A percentile compares a stretch with the other conserved stretches of the same genome.
These are phyloP conservation scores for Notospermus geniculatus DNA, from an alignment of 1,140 invertebrate species.

Conservation along the genomic window DNA sequence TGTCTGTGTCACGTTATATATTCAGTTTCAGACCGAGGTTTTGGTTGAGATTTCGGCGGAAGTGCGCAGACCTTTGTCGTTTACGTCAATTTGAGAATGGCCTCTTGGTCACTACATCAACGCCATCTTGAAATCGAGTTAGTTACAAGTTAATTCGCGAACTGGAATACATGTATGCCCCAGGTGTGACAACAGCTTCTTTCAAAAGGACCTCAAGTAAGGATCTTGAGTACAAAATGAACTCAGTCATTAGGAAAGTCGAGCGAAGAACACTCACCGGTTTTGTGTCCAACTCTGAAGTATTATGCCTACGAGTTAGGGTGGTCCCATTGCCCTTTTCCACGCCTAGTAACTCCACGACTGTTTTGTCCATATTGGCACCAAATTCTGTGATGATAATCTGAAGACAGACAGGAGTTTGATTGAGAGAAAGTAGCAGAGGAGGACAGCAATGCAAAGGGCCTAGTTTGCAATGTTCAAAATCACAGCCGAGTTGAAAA, in stretches of 20 bases:
- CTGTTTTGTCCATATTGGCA: conserved; percentile 67
- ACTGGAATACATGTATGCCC: background rate
- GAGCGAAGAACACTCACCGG: conserved; percentile 32
- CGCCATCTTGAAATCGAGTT: too few relatives aligned
- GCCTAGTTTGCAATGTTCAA: too few relatives aligned
- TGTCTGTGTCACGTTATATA: too few relatives aligned
- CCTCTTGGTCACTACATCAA: too few relatives aligned
- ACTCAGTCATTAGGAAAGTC: background rate
- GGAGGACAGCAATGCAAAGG: too few relatives aligned
- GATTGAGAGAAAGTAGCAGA: conserved; percentile 14
- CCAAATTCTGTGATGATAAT: conserved; percentile 65
- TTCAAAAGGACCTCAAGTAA: background rate
- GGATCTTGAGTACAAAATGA: background rate
- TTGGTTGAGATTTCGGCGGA: too few relatives aligned
- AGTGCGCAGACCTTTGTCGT: too few relatives aligned
- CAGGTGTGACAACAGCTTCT: background rate
- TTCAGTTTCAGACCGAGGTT: too few relatives aligned
- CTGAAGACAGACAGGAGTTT: conserved; percentile 32
- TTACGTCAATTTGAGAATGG: too few relatives aligned
- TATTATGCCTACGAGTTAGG: conserved; percentile 57
- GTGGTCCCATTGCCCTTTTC: conserved; percentile 63
- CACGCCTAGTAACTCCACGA: conserved; percentile 69
- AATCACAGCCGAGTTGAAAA: too few relatives aligned
- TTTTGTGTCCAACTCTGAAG: conserved; percentile 55
- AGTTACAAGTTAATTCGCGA: conserved; percentile 1